Evolutionary conservation across 2,113 vertebrate species (phyloP).

Genomic region (Dipodomys merriami): DNA sequence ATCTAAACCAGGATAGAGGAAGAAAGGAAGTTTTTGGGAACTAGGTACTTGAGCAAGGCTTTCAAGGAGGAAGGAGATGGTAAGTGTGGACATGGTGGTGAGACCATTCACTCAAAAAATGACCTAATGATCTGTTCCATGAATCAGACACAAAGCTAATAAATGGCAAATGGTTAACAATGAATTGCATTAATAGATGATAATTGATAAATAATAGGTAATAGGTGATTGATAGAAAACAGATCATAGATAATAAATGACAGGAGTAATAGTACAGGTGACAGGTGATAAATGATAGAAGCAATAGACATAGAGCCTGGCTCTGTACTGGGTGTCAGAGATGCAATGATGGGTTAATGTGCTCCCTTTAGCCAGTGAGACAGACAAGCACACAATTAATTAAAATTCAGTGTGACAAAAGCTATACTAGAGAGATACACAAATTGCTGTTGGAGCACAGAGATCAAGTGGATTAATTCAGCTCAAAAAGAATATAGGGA

Average conservation of each 20-base stretch:
- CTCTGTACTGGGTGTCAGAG: background rate
- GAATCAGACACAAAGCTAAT: background rate
- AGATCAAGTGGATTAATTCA: slow-evolving; percentile 54
- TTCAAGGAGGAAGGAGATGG: background rate
- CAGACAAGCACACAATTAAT: slow-evolving; percentile 72
- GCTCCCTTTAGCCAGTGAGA: slow-evolving; percentile 52
- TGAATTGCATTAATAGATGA: background rate
- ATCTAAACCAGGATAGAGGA: background rate
- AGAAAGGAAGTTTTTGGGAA: background rate
- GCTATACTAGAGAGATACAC: slow-evolving; percentile 38
- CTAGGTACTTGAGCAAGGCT: background rate
- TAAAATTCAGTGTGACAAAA: slow-evolving; percentile 69
- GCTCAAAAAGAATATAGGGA: slow-evolving; percentile 27
- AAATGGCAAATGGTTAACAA: background rate
- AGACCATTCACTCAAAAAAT: background rate
- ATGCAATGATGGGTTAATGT: slow-evolving; percentile 38
- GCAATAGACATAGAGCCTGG: background rate
- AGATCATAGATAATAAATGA: background rate
- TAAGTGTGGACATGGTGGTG: background rate
- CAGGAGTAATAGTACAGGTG: background rate
- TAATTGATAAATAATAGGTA: background rate
- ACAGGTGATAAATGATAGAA: background rate
- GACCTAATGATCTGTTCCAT: background rate
- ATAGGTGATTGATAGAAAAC: background rate
- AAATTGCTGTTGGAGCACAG: slow-evolving; percentile 56